Conservation (phyloP, 30 jellyfish, hydroid and myxozoan species). For the Sanderia malayensis region DNA sequence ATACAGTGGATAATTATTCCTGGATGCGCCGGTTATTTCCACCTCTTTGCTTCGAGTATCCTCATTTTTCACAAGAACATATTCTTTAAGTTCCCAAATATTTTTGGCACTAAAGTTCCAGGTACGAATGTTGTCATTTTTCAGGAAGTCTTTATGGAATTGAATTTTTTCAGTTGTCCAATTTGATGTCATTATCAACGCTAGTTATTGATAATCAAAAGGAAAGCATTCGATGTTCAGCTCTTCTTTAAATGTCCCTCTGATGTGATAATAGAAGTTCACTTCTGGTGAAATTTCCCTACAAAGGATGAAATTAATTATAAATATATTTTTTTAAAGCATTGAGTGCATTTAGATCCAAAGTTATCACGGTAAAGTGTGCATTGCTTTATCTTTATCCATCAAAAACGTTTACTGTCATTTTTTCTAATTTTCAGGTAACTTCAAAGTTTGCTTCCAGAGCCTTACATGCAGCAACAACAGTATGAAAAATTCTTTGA, state of each 20-base stretch:
- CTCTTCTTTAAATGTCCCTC: slow-evolving; percentile 48
- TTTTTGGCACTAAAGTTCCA: slow-evolving; percentile 3
- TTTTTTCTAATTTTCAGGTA: too few species aligned
- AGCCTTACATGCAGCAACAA: too few species aligned
- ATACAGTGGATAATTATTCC: slow-evolving; percentile 4
- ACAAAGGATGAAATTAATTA: too few species aligned
- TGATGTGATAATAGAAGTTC: slow-evolving; percentile 26
- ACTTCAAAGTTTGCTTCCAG: too few species aligned
- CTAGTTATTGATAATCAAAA: slow-evolving; percentile 43
- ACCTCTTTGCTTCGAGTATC: too few species aligned
- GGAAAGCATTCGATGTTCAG: slow-evolving; percentile 44
- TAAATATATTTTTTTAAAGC: too few species aligned
- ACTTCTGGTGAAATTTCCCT: slow-evolving; percentile 37
- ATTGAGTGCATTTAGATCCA: too few species aligned
- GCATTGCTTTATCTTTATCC: too few species aligned
- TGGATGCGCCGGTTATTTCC: slow-evolving; percentile 10
- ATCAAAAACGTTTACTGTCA: too few species aligned
- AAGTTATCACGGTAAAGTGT: too few species aligned
- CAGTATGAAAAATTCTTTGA: too few species aligned
- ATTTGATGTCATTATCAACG: slow-evolving; percentile 39
- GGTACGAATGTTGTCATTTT: slow-evolving; percentile 13
- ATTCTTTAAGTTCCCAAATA: background rate
- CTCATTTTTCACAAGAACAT: background rate
- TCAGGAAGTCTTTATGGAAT: slow-evolving; percentile 9
- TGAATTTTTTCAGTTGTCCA: slow-evolving; percentile 12